Base-by-base conservation (phyloP, 2,113 vertebrate species). In the Vimba vimba region DNA sequence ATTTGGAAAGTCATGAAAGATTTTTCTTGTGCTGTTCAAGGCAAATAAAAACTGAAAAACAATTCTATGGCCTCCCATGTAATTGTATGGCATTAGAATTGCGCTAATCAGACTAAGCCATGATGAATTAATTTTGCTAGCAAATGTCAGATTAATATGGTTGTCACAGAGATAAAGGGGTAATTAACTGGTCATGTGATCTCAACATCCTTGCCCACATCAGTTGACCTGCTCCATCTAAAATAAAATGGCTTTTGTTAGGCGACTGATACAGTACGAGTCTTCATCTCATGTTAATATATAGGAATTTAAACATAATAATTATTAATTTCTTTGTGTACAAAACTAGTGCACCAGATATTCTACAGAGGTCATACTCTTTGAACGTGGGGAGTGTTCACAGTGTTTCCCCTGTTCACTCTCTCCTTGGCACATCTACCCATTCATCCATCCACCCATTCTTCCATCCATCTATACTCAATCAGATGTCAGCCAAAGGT, bases 401-500 rank as follows among this genome's bases (percentile, higher is more conserved):
- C 43, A 76, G 25, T 0, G 8, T 75, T 75, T 75, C 45, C 73
- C 59, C 33, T 47, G 62, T 68, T 27, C 43, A 33, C 68, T 82
- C 17, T 68, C 19, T 82, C 17, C 57, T 64, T 82, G 60, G 17
- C 17, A 68, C 45, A 68, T 68, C 25, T 0, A 1, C 68, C 43
- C 79, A 50, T 80, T 27, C 45, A 75, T 75, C 30, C 73, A 83
- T 83, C 85, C 81, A 81, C 59, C 81, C 45, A 75, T 75, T 27
- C 73, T 45, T 83, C 68, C 43, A 83, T 83, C 85, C 81, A 81
- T 75, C 76, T 82, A 36, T 79, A 77, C 84, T 86, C 64, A 82
- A 82, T 84, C 79, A 80, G 66, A 82, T 84, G 75, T 86, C 57
- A 79, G 76, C 27, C 84, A 79, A 86, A 82, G 87, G 83, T 88